Evolutionary conservation across 2,888 invertebrate genomes (phyloP), one percentile per base, ranked within the genome.

Genomic region (Pristionchus japonicus): DNA sequence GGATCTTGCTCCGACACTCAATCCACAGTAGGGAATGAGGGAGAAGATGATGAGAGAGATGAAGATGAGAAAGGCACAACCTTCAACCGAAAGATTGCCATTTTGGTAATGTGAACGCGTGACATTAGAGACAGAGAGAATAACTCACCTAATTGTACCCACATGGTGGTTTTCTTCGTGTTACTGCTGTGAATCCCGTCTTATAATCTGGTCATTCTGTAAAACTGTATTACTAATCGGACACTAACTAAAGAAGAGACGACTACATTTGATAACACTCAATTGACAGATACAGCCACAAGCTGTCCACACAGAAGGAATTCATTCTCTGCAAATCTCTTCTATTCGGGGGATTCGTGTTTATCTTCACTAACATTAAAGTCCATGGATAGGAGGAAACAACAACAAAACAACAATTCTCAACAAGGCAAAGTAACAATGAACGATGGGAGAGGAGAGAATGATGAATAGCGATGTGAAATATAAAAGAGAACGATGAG

Each of bases 61-160:
- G 61, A 89, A 89, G 40, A 89, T 89, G 20, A 87, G 61, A 27
- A 67, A 70, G 27, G 89, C 88, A 11, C 88, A 87, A 49, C 86
- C 86, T 84, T n/a, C 84, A 84, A 84, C 17, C 4, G 31, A 23
- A 37, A 49, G 49, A 31, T 49, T 49, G n/a, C 20, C 47, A 40
- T 74, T 43, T 43, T 37, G 40, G 37, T 34, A 43, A 80, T 40
- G 17, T 47, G n/a, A 43, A 47, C 20, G 17, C 7, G 17, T 17
- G 37, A 31, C 31, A 67, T 34, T 27, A 20, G 17, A 80, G 4
- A 40, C 20, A 3, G 23, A 47, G 2, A 15, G 15, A 80, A 13
- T 20, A 84, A 61, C 84, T 61, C 11, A 84, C 84, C 84, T 23
- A 84, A 61, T 61, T 84, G 57, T 23, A 84, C 17, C 84, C 84